Conservation (phyloP, 2,888 invertebrate species). For the Psylliodes chrysocephalus region DNA sequence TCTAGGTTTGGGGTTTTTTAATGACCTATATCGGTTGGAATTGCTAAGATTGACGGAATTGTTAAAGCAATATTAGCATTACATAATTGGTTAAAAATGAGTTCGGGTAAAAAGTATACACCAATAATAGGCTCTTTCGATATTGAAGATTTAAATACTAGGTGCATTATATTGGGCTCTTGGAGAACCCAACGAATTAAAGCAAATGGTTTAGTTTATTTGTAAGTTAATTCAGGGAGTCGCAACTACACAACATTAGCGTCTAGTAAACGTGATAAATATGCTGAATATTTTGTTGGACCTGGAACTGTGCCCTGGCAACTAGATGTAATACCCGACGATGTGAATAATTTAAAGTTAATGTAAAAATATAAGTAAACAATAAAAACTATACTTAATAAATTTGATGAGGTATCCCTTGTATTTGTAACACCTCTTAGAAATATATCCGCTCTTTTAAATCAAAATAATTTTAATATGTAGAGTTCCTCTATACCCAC, state of each 20-base stretch:
- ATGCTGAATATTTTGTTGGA: constrained; percentile 42
- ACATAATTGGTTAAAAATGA: too few species aligned
- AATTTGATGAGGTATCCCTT: constrained; percentile 40
- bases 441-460: too few species aligned
- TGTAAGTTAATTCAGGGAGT: constrained; percentile 29
- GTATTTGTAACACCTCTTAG: constrained; percentile 37
- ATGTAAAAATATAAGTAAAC: constrained; percentile 26
- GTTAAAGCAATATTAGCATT: constrained; percentile 32
- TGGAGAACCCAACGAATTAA: constrained; percentile 39
- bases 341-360: constrained; percentile 28
- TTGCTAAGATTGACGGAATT: constrained; percentile 30
- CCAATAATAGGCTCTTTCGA: too few species aligned
- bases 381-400: constrained; percentile 40
- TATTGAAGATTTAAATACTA: constrained; percentile 36
- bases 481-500: constrained; percentile 38
- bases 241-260: constrained; percentile 34
- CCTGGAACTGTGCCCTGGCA: constrained; percentile 43
- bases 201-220: constrained; percentile 37
- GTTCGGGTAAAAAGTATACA: constrained; percentile 39
- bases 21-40: constrained; percentile 21
- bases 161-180: constrained; percentile 38
- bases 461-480: constrained; percentile 43
- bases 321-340: constrained; percentile 39
- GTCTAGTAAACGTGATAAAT: constrained; percentile 32
- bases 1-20: constrained; percentile 31